A percentile compares a stretch with the other conserved stretches of the same genome.
Evolutionary conservation across 2,888 invertebrate genomes (phyloP).

Genomic region (Palloptera scutellata): DNA sequence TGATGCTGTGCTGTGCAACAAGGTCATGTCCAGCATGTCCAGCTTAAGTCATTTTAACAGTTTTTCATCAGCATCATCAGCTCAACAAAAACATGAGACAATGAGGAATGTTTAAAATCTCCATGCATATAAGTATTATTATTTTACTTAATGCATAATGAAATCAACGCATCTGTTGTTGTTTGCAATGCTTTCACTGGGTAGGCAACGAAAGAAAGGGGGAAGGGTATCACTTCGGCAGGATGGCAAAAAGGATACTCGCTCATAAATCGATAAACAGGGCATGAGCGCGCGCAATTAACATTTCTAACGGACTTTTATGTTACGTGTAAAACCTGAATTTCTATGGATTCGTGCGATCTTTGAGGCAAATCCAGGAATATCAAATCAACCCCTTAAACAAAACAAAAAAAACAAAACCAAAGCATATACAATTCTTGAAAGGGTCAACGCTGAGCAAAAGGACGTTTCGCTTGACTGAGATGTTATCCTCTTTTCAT

Average conservation of each 20-base stretch:
- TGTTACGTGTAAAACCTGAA: too few species aligned
- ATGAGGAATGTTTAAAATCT: too few species aligned
- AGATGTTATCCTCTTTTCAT: slow-evolving; percentile 17
- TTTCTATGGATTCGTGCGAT: too few species aligned
- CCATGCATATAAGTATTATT: not conserved
- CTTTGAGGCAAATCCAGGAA: too few species aligned
- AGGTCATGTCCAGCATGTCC: not conserved
- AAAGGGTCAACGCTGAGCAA: too few species aligned
- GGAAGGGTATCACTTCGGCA: not conserved
- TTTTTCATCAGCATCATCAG: slow-evolving; percentile 13
- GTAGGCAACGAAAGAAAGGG: not conserved
- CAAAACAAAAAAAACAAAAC: too few species aligned
- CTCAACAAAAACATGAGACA: too few species aligned
- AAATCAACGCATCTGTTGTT: slow-evolving; percentile 18
- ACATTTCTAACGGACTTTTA: too few species aligned
- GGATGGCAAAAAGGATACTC: not conserved
- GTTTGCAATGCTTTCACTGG: not conserved
- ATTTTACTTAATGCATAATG: slow-evolving; percentile 4
- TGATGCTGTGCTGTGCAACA: not conserved
- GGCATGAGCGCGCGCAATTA: slow-evolving; percentile 23
- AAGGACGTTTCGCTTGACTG: slow-evolving; percentile 2
- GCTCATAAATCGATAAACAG: slow-evolving; percentile 33
- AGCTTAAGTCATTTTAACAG: not conserved
- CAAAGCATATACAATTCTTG: too few species aligned
- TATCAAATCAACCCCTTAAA: too few species aligned